These are phyloP conservation scores for Pristionchus maxplancki DNA, from an alignment of 2,888 invertebrate genomes.

Conservation along the genomic window DNA sequence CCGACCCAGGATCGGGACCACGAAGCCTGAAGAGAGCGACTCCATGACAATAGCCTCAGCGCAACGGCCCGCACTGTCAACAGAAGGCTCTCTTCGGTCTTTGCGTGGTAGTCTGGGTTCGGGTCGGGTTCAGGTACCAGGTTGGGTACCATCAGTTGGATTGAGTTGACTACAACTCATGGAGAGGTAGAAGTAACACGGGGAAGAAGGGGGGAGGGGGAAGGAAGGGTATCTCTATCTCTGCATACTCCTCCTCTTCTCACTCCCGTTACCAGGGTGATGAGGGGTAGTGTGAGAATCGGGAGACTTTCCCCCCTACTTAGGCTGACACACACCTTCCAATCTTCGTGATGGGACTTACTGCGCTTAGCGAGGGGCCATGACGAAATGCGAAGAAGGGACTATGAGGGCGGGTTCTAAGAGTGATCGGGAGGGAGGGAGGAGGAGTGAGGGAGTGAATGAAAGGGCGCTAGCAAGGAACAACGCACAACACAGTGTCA, in stretches of 20 bases:
- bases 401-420: too few species aligned
- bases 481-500: background rate
- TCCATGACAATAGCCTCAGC: constrained; percentile 65
- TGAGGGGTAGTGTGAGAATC: background rate
- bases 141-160: background rate
- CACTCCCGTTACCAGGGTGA: background rate
- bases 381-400: background rate
- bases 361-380: background rate
- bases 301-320: background rate
- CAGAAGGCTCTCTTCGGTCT: constrained; percentile 68
- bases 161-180: background rate
- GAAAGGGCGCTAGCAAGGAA: background rate
- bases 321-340: background rate
- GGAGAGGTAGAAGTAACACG: background rate
- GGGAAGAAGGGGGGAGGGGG: background rate
- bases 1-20: background rate
- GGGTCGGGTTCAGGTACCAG: background rate
- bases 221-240: background rate
- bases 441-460: background rate
- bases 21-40: constrained; percentile 69
- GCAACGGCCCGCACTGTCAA: constrained; percentile 61
- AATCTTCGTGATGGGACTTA: background rate
- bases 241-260: background rate
- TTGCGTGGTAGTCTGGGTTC: background rate
- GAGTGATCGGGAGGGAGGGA: background rate